These are phyloP conservation scores for Eutrigla gurnardus DNA, from an alignment of 2,797 vertebrate genomes.

Conservation along the genomic window DNA sequence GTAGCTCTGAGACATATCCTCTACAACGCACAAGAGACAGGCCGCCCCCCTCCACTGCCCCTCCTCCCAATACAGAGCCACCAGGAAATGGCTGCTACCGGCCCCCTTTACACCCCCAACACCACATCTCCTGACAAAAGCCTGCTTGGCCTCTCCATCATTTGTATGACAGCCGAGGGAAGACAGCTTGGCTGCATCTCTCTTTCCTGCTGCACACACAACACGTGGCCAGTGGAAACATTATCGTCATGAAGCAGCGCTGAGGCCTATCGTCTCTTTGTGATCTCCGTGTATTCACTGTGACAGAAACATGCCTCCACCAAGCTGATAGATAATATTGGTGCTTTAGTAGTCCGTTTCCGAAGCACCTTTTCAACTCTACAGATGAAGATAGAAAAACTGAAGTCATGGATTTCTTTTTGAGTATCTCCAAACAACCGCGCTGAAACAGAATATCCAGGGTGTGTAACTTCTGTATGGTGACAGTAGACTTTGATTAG, in stretches of 20 bases:
- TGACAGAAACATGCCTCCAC: background rate
- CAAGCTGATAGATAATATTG: background rate
- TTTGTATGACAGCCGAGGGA: slow-evolving; percentile 66
- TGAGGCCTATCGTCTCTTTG: background rate
- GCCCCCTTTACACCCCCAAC: slow-evolving; percentile 5
- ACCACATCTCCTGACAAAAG: slow-evolving; percentile 76
- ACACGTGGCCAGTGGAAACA: slow-evolving; percentile 52
- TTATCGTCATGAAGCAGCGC: slow-evolving; percentile 28
- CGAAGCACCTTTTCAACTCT: background rate
- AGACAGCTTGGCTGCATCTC: slow-evolving; percentile 73
- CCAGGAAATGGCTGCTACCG: slow-evolving; percentile 79
- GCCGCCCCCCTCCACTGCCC: slow-evolving; percentile 33
- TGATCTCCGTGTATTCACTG: background rate
- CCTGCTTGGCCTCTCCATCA: slow-evolving; percentile 77
- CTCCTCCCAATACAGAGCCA: slow-evolving; percentile 61
- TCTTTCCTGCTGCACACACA: slow-evolving; percentile 43
- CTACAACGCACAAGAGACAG: slow-evolving; percentile 70
- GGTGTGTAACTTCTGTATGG: no score
- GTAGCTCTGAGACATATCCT: slow-evolving; percentile 86
- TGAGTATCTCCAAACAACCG: slow-evolving; percentile 1
- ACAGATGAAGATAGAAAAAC: background rate
- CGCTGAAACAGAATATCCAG: background rate
- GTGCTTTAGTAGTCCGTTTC: background rate
- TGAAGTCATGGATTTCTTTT: background rate
- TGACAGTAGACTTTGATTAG: no score